A percentile compares a stretch with the other conserved stretches of the same genome.
Conservation (phyloP, 2,888 invertebrate genomes). For the Helobdella robusta region DNA sequence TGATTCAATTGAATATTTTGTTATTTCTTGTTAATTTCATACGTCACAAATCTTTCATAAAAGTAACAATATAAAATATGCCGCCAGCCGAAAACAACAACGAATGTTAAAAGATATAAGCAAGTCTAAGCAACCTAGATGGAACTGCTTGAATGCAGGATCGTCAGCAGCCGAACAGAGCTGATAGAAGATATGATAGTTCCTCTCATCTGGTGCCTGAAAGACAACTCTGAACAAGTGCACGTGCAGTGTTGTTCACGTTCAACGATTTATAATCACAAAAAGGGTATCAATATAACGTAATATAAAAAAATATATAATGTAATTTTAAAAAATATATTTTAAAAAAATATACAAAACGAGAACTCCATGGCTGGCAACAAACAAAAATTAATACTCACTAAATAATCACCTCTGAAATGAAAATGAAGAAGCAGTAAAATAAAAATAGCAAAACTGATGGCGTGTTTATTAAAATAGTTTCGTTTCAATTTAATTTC, state of each 20-base stretch:
- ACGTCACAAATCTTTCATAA: too few relatives aligned
- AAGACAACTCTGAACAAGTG: slow-evolving; percentile 72
- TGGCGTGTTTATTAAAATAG: too few relatives aligned
- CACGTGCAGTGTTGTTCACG: too few relatives aligned
- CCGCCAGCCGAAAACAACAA: neutral
- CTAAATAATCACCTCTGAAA: neutral
- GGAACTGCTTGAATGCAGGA: slow-evolving; percentile 60
- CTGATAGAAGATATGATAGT: slow-evolving; percentile 98
- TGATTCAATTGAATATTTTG: too few relatives aligned
- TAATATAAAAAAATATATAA: too few relatives aligned
- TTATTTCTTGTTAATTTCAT: too few relatives aligned
- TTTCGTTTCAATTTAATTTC: too few relatives aligned
- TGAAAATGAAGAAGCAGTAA: neutral
- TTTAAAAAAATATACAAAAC: neutral
- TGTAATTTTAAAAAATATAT: too few relatives aligned
- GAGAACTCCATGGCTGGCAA: neutral
- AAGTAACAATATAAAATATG: too few relatives aligned
- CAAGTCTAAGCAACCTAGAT: slow-evolving; percentile 56
- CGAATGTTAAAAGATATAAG: neutral
- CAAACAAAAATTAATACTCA: neutral
- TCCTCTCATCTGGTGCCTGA: slow-evolving; percentile 75
- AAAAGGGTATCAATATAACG: neutral
- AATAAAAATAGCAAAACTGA: too few relatives aligned
- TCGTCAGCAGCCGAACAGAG: slow-evolving; percentile 69
- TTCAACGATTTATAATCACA: neutral